Conservation (phyloP, 2,797 vertebrate species). For the Cossypha polioptera region DNA sequence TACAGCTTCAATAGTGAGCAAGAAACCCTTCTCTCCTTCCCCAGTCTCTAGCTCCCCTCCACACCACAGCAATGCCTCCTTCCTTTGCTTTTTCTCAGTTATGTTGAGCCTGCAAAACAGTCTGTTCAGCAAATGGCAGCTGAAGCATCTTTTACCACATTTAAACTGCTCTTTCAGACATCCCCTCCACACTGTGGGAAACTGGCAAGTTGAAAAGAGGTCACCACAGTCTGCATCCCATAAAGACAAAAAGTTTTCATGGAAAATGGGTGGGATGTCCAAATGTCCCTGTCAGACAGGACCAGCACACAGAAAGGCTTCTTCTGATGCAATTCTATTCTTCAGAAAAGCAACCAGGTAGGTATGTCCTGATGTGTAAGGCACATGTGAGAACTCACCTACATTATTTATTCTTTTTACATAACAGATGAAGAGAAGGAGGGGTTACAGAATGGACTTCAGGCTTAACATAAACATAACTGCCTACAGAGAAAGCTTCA, state of each 20-base stretch:
- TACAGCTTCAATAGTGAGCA: background rate
- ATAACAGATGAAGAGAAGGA: background rate
- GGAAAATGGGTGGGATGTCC: background rate
- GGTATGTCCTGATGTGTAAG: background rate
- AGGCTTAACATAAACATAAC: background rate
- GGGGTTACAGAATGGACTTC: background rate
- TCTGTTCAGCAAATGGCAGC: background rate
- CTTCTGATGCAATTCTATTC: background rate
- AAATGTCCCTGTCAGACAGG: background rate
- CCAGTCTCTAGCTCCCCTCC: background rate
- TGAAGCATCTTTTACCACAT: background rate
- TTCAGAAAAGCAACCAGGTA: background rate
- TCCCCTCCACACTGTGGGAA: background rate
- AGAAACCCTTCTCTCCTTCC: background rate
- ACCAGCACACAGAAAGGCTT: background rate
- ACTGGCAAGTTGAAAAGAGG: background rate
- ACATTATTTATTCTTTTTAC: constrained; percentile 1
- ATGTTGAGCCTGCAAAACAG: background rate
- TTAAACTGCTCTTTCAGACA: background rate
- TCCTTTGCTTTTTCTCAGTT: background rate
- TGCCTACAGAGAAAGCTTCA: background rate
- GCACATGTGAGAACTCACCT: background rate
- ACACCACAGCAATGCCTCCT: background rate
- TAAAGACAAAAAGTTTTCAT: background rate
- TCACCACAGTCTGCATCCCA: background rate